A percentile compares a stretch with the other conserved stretches of the same genome.
Evolutionary conservation across 2,888 invertebrate genomes (phyloP).

Genomic region (Synergus laeviventris): DNA sequence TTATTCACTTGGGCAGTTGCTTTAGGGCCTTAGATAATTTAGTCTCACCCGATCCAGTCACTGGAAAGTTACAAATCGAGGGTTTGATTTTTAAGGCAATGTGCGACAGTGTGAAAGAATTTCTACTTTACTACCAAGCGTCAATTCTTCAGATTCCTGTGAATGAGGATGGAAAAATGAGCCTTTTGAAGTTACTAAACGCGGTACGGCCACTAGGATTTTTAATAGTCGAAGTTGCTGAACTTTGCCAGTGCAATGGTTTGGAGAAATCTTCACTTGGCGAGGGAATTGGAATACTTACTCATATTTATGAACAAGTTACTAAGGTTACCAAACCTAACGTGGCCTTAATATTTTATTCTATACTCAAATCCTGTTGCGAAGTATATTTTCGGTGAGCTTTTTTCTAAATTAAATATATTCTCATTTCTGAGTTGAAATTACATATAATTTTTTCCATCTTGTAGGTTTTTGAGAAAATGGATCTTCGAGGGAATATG

Average conservation of each 20-base stretch:
- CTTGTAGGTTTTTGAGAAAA: conserved; percentile 83
- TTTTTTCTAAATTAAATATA: conserved; percentile 1
- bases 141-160: conserved; percentile 64
- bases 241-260: conserved; percentile 65
- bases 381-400: conserved; percentile 80
- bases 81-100: conserved; percentile 72
- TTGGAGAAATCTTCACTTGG: conserved; percentile 56
- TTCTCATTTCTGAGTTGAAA: neutral
- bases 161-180: conserved; percentile 48
- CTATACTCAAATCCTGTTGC: conserved; percentile 78
- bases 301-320: conserved; percentile 82
- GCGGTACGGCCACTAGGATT: conserved; percentile 64
- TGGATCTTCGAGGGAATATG: conserved; percentile 92
- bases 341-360: conserved; percentile 79
- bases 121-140: conserved; percentile 69
- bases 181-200: conserved; percentile 61
- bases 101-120: conserved; percentile 69
- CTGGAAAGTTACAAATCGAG: conserved; percentile 62
- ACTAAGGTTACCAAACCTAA: conserved; percentile 79
- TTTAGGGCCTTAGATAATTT: conserved; percentile 65
- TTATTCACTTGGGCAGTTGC: conserved; percentile 71
- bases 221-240: conserved; percentile 66
- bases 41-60: conserved; percentile 58
- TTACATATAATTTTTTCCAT: conserved; percentile 8
- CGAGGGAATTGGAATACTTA: conserved; percentile 80